Evolutionary conservation across 2,113 vertebrate species (phyloP), one percentile per base, ranked within the genome.

Genomic region (Mustelus asterias): DNA sequence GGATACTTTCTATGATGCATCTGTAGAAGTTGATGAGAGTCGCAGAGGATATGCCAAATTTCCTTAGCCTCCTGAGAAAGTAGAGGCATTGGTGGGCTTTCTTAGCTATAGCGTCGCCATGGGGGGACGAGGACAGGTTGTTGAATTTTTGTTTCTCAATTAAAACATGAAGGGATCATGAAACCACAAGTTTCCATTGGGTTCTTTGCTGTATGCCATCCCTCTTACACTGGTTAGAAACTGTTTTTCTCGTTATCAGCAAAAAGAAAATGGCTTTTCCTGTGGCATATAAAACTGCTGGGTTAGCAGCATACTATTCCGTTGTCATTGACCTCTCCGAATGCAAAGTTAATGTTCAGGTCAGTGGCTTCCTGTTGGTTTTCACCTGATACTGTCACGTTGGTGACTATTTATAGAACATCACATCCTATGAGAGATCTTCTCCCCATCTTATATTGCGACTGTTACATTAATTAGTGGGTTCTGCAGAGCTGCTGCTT

Each of bases 291-390:
- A 10, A 37, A 93, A 65, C n/a, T 93, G 89, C 60, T 65, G 89
- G 60, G 7, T 93, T 63, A 37, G 60, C 60, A 93, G 6, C 60
- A 65, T 37, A 20, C 6, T 37, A 93, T 16, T 93, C 89, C n/a
- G 60, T 63, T 37, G 33, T 22, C 89, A 37, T 65, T 93, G 89
- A 22, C 60, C 89, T 93, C 60, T 18, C 65, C 67, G 60, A 93
- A 65, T 93, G 60, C 89, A 93, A 93, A 67, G 60, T 67, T 65
- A 93, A 93, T 93, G 37, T 65, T 93, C 89, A 93, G 60, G 60
- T 65, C 89, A 37, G 89, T 93, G 60, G 89, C n/a, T 93, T 93
- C 89, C 89, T 65, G 89, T 92, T 65, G 60, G 60, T 60, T 93
- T 93, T 16, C 60, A 93, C 89, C 60, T 65, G 60, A 93, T 44